These are phyloP conservation scores for Lanistes nyassanus DNA, from an alignment of 1,140 invertebrate genomes.

Conservation along the genomic window DNA sequence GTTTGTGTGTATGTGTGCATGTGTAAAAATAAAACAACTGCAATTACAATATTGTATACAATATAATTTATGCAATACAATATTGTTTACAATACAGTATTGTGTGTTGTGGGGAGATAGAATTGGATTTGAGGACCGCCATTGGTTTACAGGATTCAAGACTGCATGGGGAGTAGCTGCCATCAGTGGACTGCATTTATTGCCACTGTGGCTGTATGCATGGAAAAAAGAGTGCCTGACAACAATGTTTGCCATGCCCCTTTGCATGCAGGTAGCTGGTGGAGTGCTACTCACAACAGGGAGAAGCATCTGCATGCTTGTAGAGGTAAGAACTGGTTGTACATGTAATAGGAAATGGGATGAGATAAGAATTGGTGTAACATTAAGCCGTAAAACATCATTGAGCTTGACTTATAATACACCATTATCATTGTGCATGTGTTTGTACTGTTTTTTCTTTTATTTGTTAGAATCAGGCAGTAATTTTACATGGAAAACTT, in stretches of 20 bases:
- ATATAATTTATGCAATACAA: neutral
- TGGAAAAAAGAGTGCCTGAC: constrained; percentile 27
- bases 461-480: too few species aligned
- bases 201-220: constrained; percentile 49
- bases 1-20: neutral
- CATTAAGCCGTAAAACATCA: too few species aligned
- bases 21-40: neutral
- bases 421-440: too few species aligned
- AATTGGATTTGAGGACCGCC: too few species aligned
- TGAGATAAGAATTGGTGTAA: too few species aligned
- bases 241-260: constrained; percentile 22
- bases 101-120: neutral
- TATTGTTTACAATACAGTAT: neutral
- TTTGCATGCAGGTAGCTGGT: constrained; percentile 23
- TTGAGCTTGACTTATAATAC: too few species aligned
- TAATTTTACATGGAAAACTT: too few species aligned
- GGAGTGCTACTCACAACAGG: constrained; percentile 35
- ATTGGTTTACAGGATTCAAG: constrained; percentile 50
- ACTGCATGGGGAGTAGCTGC: constrained; percentile 45
- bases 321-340: constrained; percentile 41
- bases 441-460: too few species aligned
- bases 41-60: neutral
- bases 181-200: constrained; percentile 43
- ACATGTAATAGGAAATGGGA: too few species aligned
- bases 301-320: constrained; percentile 43